Evolutionary conservation across 2,888 invertebrate genomes (phyloP).

Genomic region (Yponomeuta sedellus): DNA sequence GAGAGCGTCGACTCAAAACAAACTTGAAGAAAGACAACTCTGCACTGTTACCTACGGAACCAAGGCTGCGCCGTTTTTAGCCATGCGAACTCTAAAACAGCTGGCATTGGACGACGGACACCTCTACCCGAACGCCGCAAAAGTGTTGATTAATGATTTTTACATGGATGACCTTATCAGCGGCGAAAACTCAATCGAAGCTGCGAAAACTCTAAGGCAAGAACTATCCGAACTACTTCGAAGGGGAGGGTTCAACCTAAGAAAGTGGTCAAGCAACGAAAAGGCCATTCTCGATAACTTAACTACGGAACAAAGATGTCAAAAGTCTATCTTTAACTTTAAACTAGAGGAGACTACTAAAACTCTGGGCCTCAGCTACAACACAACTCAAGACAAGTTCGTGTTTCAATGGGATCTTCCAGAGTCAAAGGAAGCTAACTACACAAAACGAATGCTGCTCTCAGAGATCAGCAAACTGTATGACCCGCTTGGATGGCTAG

Average conservation of each 20-base stretch:
- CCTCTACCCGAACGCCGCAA: neutral
- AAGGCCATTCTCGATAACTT: too few relatives aligned
- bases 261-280: too few relatives aligned
- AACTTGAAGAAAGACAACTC: slow-evolving; percentile 17
- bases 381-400: slow-evolving; percentile 14
- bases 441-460: too few relatives aligned
- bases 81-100: slow-evolving; percentile 19
- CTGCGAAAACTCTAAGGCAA: neutral
- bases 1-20: slow-evolving; percentile 17
- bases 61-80: slow-evolving; percentile 21
- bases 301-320: neutral
- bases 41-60: slow-evolving; percentile 20
- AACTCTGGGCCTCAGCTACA: slow-evolving; percentile 7
- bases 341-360: slow-evolving; percentile 2
- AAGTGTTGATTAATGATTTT: slow-evolving; percentile 2
- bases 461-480: too few relatives aligned
- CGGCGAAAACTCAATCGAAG: neutral
- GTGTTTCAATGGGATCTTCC: slow-evolving; percentile 18
- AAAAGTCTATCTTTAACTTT: slow-evolving; percentile 2
- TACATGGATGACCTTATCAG: slow-evolving; percentile 12
- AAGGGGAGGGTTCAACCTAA: neutral
- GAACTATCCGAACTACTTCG: neutral
- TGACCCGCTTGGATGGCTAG: too few relatives aligned
- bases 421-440: neutral
- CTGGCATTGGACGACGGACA: slow-evolving; percentile 3